phyloP scores from a whole-genome alignment of 2,888 invertebrate genomes.

The Melanophora roralis region DNA sequence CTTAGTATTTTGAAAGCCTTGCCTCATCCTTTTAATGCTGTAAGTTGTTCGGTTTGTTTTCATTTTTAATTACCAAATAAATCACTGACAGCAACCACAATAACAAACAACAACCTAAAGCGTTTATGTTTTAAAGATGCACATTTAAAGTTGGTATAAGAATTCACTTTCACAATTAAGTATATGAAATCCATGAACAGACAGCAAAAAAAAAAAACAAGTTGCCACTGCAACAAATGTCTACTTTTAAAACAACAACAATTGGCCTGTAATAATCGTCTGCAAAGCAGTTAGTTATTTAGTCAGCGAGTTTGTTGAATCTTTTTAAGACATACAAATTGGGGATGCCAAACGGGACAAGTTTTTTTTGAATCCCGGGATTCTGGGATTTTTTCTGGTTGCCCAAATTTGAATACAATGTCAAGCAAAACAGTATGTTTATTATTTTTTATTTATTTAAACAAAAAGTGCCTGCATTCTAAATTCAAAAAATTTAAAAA shows the following conservation, averaged over 20 bases:
- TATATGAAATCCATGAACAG: no score
- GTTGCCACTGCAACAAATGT: constrained; percentile 42
- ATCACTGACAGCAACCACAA: constrained; percentile 45
- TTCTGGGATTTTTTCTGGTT: no score
- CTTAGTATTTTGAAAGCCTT: not conserved
- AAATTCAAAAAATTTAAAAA: no score
- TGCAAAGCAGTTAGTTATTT: not conserved
- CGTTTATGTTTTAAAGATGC: constrained; percentile 48
- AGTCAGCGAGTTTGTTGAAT: not conserved
- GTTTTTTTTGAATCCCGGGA: no score
- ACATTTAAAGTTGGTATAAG: constrained; percentile 51
- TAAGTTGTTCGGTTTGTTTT: constrained; percentile 35
- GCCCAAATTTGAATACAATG: no score
- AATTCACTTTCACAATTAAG: constrained; percentile 62
- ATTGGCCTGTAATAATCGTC: not conserved
- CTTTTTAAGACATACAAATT: no score
- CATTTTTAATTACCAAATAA: constrained; percentile 61
- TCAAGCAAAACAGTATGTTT: no score
- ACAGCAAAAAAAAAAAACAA: constrained; percentile 12
- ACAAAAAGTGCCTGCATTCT: no score
- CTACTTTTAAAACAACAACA: constrained; percentile 48
- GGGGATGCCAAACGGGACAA: no score
- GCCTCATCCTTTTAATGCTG: not conserved
- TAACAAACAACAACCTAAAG: constrained; percentile 1
- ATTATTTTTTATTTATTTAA: no score